Evolutionary conservation across 2,113 vertebrate genomes (phyloP).

Genomic region (Trachemys scripta): DNA sequence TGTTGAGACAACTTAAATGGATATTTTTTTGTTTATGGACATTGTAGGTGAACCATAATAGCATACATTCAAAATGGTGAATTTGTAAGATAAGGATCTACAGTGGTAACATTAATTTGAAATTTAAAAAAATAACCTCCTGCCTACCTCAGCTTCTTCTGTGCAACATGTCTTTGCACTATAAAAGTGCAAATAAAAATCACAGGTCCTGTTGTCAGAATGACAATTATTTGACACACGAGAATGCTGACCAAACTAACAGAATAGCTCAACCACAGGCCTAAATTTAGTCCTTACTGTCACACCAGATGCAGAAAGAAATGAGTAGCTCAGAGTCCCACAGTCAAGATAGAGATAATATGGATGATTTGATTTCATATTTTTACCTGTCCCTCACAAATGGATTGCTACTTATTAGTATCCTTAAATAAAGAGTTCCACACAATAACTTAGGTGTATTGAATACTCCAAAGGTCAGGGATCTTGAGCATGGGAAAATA

Average conservation of each 20-base stretch:
- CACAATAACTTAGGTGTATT: slow-evolving; percentile 52
- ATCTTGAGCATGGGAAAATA: slow-evolving; percentile 78
- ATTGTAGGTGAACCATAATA: background rate
- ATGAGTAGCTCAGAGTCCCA: background rate
- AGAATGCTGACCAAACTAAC: background rate
- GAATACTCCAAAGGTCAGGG: slow-evolving; percentile 68
- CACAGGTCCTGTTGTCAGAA: background rate
- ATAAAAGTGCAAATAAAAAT: background rate
- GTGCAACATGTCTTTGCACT: background rate
- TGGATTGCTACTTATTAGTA: slow-evolving; percentile 46
- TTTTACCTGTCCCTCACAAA: slow-evolving; percentile 52
- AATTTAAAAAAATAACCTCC: background rate
- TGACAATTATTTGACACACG: background rate
- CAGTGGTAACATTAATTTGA: background rate
- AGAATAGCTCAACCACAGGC: slow-evolving; percentile 9
- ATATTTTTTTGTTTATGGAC: background rate
- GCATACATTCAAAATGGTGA: background rate
- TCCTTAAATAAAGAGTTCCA: slow-evolving; percentile 47
- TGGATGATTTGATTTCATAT: slow-evolving; percentile 60
- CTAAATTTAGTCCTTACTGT: background rate
- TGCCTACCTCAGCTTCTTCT: background rate
- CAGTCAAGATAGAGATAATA: slow-evolving; percentile 1
- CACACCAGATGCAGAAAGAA: background rate
- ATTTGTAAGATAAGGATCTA: background rate
- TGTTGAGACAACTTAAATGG: background rate